Conservation (phyloP, 2,113 vertebrate genomes). For the Thymallus thymallus region DNA sequence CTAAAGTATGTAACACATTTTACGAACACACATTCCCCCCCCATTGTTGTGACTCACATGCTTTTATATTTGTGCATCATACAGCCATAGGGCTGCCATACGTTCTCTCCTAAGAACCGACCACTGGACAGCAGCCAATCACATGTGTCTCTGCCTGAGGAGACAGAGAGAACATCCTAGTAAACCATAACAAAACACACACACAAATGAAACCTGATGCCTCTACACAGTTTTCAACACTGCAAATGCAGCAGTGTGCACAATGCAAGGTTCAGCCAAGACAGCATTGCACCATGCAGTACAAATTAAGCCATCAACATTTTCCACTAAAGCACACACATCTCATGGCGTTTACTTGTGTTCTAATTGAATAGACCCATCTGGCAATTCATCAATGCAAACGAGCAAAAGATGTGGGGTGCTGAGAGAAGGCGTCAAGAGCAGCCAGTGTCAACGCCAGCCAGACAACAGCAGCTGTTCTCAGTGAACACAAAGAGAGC, state of each 20-base stretch:
- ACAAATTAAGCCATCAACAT: conserved; percentile 46
- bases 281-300: conserved; percentile 17
- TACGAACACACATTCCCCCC: neutral
- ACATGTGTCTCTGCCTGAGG: conserved; percentile 88
- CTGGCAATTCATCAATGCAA: conserved; percentile 33
- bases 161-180: conserved; percentile 36
- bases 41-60: conserved; percentile 75
- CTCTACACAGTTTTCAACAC: neutral
- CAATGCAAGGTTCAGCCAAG: conserved; percentile 1
- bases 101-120: conserved; percentile 91
- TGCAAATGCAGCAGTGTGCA: neutral
- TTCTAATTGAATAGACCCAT: conserved; percentile 46
- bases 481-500: neutral
- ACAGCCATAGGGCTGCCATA: conserved; percentile 97
- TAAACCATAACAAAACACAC: conserved; percentile 16
- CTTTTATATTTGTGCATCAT: conserved; percentile 99
- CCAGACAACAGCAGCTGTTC: conserved; percentile 41
- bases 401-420: conserved; percentile 24
- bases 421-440: conserved; percentile 4
- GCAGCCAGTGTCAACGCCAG: conserved; percentile 24
- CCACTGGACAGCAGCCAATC: conserved; percentile 94
- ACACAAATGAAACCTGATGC: neutral
- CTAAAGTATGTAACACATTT: no score
- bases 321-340: conserved; percentile 32
- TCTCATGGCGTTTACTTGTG: conserved; percentile 44